These are phyloP conservation scores for Dysdera silvatica DNA, from an alignment of 1,140 invertebrate species.

Conservation along the genomic window DNA sequence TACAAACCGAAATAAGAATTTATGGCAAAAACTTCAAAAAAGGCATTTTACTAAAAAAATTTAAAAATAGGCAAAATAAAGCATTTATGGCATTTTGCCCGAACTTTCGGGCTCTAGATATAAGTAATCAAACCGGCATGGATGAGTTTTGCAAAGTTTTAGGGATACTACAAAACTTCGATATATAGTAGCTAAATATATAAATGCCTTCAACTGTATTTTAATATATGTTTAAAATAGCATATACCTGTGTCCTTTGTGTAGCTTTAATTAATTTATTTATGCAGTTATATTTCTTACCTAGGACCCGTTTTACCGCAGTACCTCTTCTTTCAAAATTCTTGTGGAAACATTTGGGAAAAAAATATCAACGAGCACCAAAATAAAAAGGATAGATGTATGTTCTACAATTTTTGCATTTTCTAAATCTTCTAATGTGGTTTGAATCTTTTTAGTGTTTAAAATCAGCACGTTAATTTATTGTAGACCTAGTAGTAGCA, in stretches of 20 bases:
- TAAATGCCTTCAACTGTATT: not conserved
- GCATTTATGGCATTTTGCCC: no score
- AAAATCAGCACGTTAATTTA: not conserved
- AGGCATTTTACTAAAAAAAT: no score
- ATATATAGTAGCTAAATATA: not conserved
- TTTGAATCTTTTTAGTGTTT: not conserved
- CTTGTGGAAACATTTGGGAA: conserved; percentile 80
- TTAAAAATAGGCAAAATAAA: no score
- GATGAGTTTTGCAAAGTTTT: no score
- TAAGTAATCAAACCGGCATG: no score
- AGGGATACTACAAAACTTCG: no score
- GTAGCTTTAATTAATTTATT: not conserved
- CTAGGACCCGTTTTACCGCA: conserved; percentile 9
- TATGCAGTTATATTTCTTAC: not conserved
- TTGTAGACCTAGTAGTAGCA: not conserved
- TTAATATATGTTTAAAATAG: not conserved
- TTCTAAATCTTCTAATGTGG: conserved; percentile 3
- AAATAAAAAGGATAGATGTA: conserved; percentile 79
- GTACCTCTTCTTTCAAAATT: conserved; percentile 48
- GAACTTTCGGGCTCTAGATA: no score
- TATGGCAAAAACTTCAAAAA: no score
- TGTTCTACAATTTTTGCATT: conserved; percentile 12
- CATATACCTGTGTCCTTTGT: not conserved
- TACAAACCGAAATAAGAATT: no score
- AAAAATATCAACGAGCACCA: conserved; percentile 65